phyloP scores from a whole-genome alignment of 2,113 vertebrate genomes.

The human (Homo sapiens) region GRCh38 chr2:193929501-193930000 shows the following conservation, averaged over 20 bases:
- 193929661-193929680: neutral
- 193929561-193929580: neutral
- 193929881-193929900: neutral
- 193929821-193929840: neutral
- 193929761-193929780: neutral
- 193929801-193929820: neutral
- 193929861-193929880: neutral
- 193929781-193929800: neutral
- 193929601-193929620: neutral
- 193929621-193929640: neutral
- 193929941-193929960: neutral
- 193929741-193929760: neutral
- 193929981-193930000: neutral
- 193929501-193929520: neutral
- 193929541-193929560: slow-evolving; percentile 3
- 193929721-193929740: neutral
- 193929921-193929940: neutral
- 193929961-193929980: neutral
- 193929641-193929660: neutral
- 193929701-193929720: neutral
- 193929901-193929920: neutral
- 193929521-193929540: neutral
- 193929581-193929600: neutral
- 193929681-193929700: slow-evolving; percentile 30
- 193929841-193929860: neutral